A percentile compares a stretch with the other conserved stretches of the same genome.
phyloP scores from a whole-genome alignment of 2,888 invertebrate genomes.

The Ochropleura plecta region DNA sequence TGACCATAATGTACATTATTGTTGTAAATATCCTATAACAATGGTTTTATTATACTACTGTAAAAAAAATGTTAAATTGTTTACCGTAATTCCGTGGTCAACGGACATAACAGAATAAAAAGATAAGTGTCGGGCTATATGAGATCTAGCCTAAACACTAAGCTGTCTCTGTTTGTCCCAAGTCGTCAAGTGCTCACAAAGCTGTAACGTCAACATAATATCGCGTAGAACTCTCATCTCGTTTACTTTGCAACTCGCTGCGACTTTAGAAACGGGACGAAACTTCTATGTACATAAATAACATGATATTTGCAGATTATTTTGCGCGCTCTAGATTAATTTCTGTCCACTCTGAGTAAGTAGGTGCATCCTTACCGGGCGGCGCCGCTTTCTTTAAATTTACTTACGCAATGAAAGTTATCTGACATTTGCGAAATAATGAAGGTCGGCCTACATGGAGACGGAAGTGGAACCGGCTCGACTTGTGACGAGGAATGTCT shows the following conservation, averaged over 20 bases:
- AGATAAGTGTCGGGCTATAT: neutral
- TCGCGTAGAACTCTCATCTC: slow-evolving; percentile 13
- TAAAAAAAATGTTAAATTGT: no score
- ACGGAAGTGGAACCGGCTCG: slow-evolving; percentile 38
- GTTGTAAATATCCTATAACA: neutral
- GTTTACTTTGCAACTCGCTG: slow-evolving; percentile 19
- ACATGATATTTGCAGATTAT: slow-evolving; percentile 11
- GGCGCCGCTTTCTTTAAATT: slow-evolving; percentile 39
- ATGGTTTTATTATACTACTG: no score
- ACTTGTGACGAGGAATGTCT: neutral
- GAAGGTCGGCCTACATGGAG: slow-evolving; percentile 13
- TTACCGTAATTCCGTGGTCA: no score
- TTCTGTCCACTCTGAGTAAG: neutral
- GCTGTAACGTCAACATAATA: slow-evolving; percentile 36
- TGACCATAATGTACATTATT: neutral
- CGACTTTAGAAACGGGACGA: slow-evolving; percentile 34
- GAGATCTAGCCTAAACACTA: neutral
- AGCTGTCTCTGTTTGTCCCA: slow-evolving; percentile 11
- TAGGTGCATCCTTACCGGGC: neutral
- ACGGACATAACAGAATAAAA: no score
- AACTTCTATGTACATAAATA: slow-evolving; percentile 19
- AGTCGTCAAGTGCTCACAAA: slow-evolving; percentile 3
- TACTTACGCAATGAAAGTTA: slow-evolving; percentile 13
- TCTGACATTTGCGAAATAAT: slow-evolving; percentile 28
- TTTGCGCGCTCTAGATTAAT: neutral